A percentile compares a stretch with the other conserved stretches of the same genome.
phyloP scores from a whole-genome alignment of 2,797 vertebrate genomes.

The Acipenser ruthenus region DNA sequence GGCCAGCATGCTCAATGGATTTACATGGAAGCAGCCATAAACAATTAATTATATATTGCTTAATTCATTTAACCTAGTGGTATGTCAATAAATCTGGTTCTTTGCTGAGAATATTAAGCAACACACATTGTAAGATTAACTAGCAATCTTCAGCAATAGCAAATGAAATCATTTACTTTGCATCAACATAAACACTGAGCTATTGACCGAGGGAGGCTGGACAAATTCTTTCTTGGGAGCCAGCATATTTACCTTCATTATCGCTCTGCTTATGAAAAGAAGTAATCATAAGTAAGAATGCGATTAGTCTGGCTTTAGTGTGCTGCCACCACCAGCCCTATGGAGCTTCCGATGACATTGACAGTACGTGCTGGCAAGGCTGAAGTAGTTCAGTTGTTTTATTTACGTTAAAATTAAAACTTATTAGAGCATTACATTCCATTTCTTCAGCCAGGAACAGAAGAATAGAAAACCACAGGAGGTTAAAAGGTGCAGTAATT shows the following conservation, averaged over 20 bases:
- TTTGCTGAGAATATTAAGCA: constrained; percentile 44
- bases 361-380: not conserved
- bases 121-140: constrained; percentile 46
- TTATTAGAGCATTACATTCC: constrained; percentile 8
- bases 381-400: not conserved
- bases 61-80: constrained; percentile 35
- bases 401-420: not conserved
- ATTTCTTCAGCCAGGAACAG: not conserved
- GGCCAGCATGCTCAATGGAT: constrained; percentile 27
- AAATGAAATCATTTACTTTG: constrained; percentile 38
- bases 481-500: not conserved
- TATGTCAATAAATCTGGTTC: constrained; percentile 46
- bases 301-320: constrained; percentile 3
- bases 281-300: constrained; percentile 1
- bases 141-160: constrained; percentile 41
- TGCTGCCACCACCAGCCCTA: not conserved
- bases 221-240: constrained; percentile 1
- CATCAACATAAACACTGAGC: constrained; percentile 46
- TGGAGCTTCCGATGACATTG: not conserved
- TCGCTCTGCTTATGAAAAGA: constrained; percentile 7
- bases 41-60: constrained; percentile 38
- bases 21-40: constrained; percentile 22
- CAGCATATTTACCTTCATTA: constrained; percentile 7
- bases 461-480: not conserved
- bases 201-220: constrained; percentile 39